These are phyloP conservation scores for Macrosteles quadrilineatus DNA, from an alignment of 1,140 invertebrate genomes.

Conservation along the genomic window DNA sequence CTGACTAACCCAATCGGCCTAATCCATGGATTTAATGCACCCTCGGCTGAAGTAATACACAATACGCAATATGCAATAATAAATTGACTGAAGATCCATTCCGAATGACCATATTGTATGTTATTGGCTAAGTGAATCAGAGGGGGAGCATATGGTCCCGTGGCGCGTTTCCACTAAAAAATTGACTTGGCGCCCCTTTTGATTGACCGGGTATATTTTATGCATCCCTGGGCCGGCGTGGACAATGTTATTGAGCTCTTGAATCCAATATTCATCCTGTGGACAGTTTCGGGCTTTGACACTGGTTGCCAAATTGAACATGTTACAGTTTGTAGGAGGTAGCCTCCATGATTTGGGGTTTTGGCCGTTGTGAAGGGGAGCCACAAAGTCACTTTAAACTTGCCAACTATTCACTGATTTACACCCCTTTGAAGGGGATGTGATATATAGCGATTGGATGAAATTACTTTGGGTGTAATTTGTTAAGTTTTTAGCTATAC, in stretches of 20 bases:
- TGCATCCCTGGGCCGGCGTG: conserved; percentile 4
- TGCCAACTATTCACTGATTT: conserved; percentile 23
- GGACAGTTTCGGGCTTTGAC: conserved; percentile 18
- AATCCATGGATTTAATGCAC: no score
- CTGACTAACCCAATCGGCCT: no score
- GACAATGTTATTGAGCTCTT: not conserved
- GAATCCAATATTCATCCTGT: conserved; percentile 24
- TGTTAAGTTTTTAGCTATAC: no score
- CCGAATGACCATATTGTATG: conserved; percentile 16
- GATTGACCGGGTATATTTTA: conserved; percentile 26
- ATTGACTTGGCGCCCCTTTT: conserved; percentile 20
- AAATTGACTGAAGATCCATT: no score
- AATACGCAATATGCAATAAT: conserved; percentile 9
- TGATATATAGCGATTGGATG: no score
- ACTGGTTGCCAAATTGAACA: conserved; percentile 9
- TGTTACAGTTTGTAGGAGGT: conserved; percentile 8
- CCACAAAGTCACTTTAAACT: conserved; percentile 12
- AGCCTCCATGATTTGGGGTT: conserved; percentile 9
- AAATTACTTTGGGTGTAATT: no score
- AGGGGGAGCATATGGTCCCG: conserved; percentile 9
- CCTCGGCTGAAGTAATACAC: no score
- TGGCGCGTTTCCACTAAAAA: not conserved
- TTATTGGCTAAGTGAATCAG: not conserved
- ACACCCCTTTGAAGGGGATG: not conserved
- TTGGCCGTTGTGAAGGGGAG: no score